phyloP scores from a whole-genome alignment of 2,888 invertebrate genomes.

The Drosophila nr. perissopoda region DNA sequence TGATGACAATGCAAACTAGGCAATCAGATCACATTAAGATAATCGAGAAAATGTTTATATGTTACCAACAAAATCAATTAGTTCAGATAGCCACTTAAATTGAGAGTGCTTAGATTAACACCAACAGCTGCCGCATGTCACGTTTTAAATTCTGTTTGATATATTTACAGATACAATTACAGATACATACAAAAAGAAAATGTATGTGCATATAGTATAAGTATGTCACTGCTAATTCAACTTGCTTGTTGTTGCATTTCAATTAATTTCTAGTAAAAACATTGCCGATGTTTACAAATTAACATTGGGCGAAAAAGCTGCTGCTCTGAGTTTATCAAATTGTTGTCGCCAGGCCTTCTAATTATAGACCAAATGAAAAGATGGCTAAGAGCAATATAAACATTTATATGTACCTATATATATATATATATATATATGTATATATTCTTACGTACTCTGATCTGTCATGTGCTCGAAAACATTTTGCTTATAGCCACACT shows the following conservation, averaged over 20 bases:
- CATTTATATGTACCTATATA: slow-evolving; percentile 18
- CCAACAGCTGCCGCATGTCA: slow-evolving; percentile 51
- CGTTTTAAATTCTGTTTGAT: slow-evolving; percentile 49
- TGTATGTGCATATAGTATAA: slow-evolving; percentile 34
- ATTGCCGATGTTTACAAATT: slow-evolving; percentile 67
- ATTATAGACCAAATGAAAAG: slow-evolving; percentile 47
- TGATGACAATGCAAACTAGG: too few species aligned
- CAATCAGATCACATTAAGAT: neutral
- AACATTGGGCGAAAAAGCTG: slow-evolving; percentile 33
- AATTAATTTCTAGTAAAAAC: slow-evolving; percentile 53
- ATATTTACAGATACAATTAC: neutral
- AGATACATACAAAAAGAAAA: slow-evolving; percentile 32
- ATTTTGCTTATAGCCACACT: slow-evolving; percentile 27
- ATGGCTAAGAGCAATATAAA: slow-evolving; percentile 37
- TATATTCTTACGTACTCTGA: slow-evolving; percentile 18
- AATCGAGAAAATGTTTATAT: neutral
- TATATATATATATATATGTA: slow-evolving; percentile 6
- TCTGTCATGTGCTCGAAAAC: slow-evolving; percentile 35
- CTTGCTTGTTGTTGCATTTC: slow-evolving; percentile 38
- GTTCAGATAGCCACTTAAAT: neutral
- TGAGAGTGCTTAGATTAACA: slow-evolving; percentile 20
- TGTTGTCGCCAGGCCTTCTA: slow-evolving; percentile 55
- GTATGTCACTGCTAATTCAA: slow-evolving; percentile 52
- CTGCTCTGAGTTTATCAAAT: slow-evolving; percentile 30
- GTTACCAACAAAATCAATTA: neutral